Evolutionary conservation across 2,797 vertebrate genomes (phyloP).

Genomic region (Emydoidea blandingii): DNA sequence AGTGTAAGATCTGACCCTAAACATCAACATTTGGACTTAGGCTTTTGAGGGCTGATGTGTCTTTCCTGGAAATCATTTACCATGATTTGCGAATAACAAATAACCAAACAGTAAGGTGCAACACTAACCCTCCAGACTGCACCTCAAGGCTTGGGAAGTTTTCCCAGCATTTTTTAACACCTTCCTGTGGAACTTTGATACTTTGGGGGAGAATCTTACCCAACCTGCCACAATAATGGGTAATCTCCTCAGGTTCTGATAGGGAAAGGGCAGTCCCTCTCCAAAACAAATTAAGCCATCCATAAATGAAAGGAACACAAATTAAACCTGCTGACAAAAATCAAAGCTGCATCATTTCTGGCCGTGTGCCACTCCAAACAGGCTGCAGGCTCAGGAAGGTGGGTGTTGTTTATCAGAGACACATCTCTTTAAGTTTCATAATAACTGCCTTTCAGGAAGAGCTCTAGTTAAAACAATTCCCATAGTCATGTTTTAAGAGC

Average conservation of each 20-base stretch:
- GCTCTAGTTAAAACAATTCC: slow-evolving; percentile 65
- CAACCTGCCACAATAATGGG: not conserved
- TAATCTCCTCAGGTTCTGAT: not conserved
- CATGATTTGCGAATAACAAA: not conserved
- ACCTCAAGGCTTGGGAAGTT: not conserved
- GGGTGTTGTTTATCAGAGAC: slow-evolving; percentile 79
- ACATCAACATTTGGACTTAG: not conserved
- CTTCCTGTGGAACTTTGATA: not conserved
- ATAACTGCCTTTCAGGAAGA: slow-evolving; percentile 80
- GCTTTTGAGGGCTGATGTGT: not conserved
- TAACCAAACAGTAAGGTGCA: not conserved
- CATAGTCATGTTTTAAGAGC: slow-evolving; percentile 63
- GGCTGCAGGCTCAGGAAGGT: slow-evolving; percentile 73
- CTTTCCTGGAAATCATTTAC: not conserved
- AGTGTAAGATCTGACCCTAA: not conserved
- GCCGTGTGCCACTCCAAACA: slow-evolving; percentile 80
- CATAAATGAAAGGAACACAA: slow-evolving; percentile 65
- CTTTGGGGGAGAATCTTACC: not conserved
- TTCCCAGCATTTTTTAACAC: rapidly evolving
- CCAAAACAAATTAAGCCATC: slow-evolving; percentile 10
- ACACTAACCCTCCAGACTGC: not conserved
- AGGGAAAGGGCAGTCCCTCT: not conserved
- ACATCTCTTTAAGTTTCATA: slow-evolving; percentile 75
- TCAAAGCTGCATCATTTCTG: slow-evolving; percentile 66
- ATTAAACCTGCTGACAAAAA: slow-evolving; percentile 72